Conservation (phyloP, 2,113 vertebrate species). For the Columbina picui region DNA sequence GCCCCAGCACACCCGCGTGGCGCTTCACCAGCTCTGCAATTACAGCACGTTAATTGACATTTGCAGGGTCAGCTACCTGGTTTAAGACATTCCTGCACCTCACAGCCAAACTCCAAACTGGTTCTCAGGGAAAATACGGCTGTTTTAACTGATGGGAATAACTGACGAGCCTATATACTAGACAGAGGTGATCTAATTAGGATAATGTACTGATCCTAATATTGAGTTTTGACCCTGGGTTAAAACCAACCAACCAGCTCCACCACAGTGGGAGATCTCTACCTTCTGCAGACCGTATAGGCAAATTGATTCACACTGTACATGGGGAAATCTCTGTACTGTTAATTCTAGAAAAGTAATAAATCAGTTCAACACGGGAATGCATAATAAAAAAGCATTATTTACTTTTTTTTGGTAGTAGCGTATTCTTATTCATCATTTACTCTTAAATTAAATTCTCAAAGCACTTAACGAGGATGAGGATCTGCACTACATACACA, state of each 20-base stretch:
- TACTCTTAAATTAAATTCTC: background rate
- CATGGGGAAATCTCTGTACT: background rate
- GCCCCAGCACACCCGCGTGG: conserved; percentile 94
- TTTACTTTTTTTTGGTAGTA: background rate
- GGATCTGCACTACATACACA: background rate
- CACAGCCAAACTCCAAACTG: background rate
- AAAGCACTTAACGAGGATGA: background rate
- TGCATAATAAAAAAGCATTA: background rate
- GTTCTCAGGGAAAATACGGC: background rate
- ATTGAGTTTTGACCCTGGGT: background rate
- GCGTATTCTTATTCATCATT: background rate
- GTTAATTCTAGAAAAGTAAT: background rate
- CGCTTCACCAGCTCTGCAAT: conserved; percentile 89
- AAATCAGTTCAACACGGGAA: background rate
- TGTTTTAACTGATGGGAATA: background rate
- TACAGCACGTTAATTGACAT: background rate
- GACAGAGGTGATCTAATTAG: background rate
- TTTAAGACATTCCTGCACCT: background rate
- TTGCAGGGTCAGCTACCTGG: background rate
- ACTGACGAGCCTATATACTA: background rate
- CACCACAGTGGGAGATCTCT: background rate
- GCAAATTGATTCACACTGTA: background rate
- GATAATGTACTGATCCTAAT: background rate
- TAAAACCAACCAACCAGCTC: background rate
- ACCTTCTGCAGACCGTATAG: background rate